These are phyloP conservation scores for Drosophila obscura DNA, from an alignment of 1,140 invertebrate genomes.

Conservation along the genomic window DNA sequence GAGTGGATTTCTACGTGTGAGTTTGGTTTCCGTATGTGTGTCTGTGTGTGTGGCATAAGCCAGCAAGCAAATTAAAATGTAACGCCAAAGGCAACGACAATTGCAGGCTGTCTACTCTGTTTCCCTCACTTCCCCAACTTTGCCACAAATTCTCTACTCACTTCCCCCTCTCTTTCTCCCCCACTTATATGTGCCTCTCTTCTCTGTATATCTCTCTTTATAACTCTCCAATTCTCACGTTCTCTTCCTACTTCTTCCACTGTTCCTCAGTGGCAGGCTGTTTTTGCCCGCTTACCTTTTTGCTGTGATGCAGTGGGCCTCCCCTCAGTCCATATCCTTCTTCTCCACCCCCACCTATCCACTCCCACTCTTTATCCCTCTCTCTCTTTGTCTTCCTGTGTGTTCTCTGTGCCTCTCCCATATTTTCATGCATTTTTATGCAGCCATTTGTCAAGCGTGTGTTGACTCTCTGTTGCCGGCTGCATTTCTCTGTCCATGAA, in stretches of 20 bases:
- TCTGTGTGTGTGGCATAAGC: slow-evolving; percentile 24
- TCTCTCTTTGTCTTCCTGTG: neutral
- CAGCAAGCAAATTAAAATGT: slow-evolving; percentile 48
- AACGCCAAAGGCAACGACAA: slow-evolving; percentile 44
- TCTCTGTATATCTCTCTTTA: neutral
- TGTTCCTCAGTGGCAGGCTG: slow-evolving; percentile 17
- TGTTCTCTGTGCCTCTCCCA: slow-evolving; percentile 5
- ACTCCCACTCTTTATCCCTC: neutral
- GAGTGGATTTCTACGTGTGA: neutral
- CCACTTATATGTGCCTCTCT: too few species aligned
- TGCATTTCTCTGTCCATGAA: slow-evolving; percentile 8
- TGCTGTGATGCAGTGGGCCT: neutral
- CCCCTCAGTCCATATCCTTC: neutral
- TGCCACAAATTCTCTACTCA: neutral
- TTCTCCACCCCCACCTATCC: neutral
- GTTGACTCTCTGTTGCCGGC: slow-evolving; percentile 18
- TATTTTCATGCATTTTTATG: slow-evolving; percentile 72
- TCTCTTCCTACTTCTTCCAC: too few species aligned
- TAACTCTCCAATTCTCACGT: too few species aligned
- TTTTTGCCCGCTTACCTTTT: slow-evolving; percentile 29
- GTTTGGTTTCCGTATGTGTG: neutral
- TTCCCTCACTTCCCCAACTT: neutral
- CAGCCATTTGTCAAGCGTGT: slow-evolving; percentile 70
- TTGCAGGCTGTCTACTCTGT: slow-evolving; percentile 12
- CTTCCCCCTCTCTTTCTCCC: neutral